phyloP scores from a whole-genome alignment of 92 coral and sea anemone species.

The Epizoanthus rinbou region DNA sequence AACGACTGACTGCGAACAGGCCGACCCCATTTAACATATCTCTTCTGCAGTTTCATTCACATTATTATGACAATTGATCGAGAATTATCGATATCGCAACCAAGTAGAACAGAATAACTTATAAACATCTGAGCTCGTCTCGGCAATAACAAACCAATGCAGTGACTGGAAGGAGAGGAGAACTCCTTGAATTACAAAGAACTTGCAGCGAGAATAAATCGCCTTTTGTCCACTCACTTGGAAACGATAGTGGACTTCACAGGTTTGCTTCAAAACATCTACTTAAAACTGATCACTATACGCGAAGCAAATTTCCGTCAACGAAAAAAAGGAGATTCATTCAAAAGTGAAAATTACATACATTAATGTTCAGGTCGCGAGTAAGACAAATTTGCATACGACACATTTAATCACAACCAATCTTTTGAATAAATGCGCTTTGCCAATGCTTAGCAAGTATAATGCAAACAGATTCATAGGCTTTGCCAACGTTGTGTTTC shows the following conservation, averaged over 20 bases:
- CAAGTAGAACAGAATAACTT: background rate
- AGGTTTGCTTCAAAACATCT: background rate
- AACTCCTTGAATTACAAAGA: background rate
- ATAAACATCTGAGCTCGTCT: background rate
- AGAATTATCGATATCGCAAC: background rate
- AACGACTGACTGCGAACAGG: slow-evolving; percentile 37
- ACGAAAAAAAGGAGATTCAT: background rate
- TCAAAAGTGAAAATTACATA: background rate
- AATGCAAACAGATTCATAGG: background rate
- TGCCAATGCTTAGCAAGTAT: background rate
- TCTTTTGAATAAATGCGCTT: background rate
- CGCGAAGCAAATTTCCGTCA: background rate
- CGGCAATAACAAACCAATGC: background rate
- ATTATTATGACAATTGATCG: slow-evolving; percentile 14
- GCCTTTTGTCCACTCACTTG: too few relatives aligned
- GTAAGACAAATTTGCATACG: slow-evolving; percentile 5
- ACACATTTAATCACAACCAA: background rate
- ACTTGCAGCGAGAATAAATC: background rate
- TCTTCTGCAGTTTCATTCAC: background rate
- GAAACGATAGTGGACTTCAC: background rate
- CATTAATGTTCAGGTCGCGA: background rate
- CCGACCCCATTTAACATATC: slow-evolving; percentile 29
- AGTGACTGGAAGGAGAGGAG: background rate
- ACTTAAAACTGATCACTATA: background rate
- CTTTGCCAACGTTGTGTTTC: background rate